These are phyloP conservation scores for Pygocentrus nattereri DNA, from an alignment of 2,797 vertebrate species.

Conservation along the genomic window DNA sequence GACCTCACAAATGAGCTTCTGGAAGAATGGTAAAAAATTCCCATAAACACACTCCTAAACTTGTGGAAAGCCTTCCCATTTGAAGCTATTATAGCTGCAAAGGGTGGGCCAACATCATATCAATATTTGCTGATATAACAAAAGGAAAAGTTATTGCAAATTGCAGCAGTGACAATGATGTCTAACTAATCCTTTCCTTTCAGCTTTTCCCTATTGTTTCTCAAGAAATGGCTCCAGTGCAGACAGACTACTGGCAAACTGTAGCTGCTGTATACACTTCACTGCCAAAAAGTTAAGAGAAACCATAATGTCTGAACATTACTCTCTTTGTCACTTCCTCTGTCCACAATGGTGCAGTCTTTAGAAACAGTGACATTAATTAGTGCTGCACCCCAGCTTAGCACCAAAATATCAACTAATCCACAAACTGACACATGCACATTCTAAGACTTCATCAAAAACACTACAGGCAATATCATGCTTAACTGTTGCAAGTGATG, in stretches of 20 bases:
- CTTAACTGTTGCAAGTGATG: background rate
- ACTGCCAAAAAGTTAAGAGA: background rate
- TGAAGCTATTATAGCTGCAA: no score
- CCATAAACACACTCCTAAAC: no score
- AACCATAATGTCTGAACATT: constrained; percentile 74
- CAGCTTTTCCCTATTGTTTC: no score
- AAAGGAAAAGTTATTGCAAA: background rate
- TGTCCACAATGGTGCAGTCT: constrained; percentile 90
- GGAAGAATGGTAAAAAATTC: no score
- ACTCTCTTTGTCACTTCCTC: constrained; percentile 96
- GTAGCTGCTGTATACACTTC: constrained; percentile 1
- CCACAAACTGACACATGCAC: background rate
- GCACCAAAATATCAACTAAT: constrained; percentile 2
- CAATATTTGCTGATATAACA: no score
- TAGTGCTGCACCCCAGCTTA: constrained; percentile 58
- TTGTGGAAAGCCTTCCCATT: no score
- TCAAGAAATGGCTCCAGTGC: background rate
- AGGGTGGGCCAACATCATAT: no score
- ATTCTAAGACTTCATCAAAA: background rate
- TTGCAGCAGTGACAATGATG: background rate
- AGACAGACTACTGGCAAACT: background rate
- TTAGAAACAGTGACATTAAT: constrained; percentile 75
- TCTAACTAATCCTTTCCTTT: background rate
- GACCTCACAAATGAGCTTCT: no score
- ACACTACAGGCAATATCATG: background rate